A percentile compares a stretch with the other conserved stretches of the same genome.
Evolutionary conservation across 2,113 vertebrate species (phyloP).

Genomic region (Pelodiscus sinensis): DNA sequence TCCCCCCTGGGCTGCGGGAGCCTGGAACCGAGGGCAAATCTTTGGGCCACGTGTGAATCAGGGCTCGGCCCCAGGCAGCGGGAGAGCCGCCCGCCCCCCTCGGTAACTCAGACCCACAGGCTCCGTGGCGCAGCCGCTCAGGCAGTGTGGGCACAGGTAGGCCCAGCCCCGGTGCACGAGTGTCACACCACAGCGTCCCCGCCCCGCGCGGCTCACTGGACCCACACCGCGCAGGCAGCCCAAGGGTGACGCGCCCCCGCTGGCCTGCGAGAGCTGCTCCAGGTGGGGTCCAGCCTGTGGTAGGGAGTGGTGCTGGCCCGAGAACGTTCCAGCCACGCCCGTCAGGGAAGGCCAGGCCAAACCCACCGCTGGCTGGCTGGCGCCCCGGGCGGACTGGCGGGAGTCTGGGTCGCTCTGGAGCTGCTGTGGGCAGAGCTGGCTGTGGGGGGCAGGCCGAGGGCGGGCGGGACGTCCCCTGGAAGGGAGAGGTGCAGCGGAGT

Average conservation of each 20-base stretch:
- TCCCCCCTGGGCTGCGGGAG: no score
- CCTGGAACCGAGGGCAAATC: background rate
- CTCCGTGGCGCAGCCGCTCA: background rate
- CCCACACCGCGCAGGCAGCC: background rate
- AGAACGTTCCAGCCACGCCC: no score
- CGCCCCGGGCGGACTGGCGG: no score
- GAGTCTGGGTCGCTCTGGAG: no score
- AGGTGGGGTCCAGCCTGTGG: no score
- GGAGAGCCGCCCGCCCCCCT: background rate
- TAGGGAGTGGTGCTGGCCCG: background rate
- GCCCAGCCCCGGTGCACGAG: no score
- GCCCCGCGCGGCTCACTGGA: no score
- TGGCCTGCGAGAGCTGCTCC: background rate
- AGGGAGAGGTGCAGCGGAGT: background rate
- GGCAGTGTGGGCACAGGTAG: background rate
- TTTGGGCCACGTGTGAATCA: background rate
- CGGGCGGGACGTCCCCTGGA: background rate
- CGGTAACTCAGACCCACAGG: background rate
- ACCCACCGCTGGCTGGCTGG: no score
- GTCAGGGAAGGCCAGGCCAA: no score
- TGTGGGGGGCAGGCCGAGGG: no score
- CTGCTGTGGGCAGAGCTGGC: background rate
- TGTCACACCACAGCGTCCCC: background rate
- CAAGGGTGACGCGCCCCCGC: accelerated
- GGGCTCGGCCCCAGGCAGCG: background rate